phyloP scores from a whole-genome alignment of 2,797 vertebrate genomes.

The Brotula barbata region DNA sequence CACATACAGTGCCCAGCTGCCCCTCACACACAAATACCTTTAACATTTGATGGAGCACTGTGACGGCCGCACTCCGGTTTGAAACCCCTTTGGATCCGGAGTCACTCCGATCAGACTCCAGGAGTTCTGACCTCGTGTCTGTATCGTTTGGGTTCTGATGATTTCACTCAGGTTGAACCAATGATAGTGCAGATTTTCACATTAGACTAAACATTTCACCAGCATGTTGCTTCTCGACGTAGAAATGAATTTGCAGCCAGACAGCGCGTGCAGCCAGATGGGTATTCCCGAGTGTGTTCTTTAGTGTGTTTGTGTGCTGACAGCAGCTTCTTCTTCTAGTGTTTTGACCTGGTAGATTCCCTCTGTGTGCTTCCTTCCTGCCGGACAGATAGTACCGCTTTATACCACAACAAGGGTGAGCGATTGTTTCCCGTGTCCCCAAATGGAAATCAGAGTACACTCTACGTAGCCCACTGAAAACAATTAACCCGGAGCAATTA shows the following conservation, averaged over 20 bases:
- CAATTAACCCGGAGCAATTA: constrained; percentile 40
- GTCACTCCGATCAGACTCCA: not conserved
- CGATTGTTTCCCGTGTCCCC: constrained; percentile 18
- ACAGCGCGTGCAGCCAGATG: too few species aligned
- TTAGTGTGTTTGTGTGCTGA: not conserved
- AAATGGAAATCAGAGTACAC: constrained; percentile 17
- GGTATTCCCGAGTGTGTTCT: not conserved
- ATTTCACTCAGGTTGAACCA: not conserved
- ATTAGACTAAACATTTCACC: too few species aligned
- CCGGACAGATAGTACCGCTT: not conserved
- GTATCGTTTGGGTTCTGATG: not conserved
- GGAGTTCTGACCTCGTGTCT: too few species aligned
- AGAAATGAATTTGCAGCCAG: too few species aligned
- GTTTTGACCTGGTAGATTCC: not conserved
- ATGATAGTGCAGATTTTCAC: not conserved
- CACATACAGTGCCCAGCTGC: too few species aligned
- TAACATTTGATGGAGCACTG: constrained; percentile 10
- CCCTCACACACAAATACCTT: constrained; percentile 8
- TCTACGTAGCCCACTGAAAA: constrained; percentile 35
- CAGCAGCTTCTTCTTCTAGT: not conserved
- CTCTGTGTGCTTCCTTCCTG: not conserved
- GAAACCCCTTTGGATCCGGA: not conserved
- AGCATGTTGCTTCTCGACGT: too few species aligned
- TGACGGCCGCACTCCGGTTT: not conserved
- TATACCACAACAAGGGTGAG: constrained; percentile 10